Base-by-base conservation (phyloP, 92 coral and sea anemone species). In the Plumapathes pennacea region DNA sequence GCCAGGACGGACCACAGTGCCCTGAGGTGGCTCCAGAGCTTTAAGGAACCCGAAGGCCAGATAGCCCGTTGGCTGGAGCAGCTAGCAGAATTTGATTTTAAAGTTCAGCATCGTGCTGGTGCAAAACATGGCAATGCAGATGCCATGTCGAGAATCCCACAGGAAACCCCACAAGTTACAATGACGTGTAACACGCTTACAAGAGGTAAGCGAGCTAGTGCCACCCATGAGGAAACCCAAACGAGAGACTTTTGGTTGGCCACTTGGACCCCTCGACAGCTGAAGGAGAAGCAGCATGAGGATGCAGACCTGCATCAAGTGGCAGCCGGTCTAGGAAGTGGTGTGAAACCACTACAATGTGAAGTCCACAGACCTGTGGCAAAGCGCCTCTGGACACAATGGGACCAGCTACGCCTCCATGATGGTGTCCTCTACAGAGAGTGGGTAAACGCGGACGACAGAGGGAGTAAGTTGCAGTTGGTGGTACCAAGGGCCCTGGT, bases 341-440 rank as follows among this genome's bases (percentile, higher is more conserved):
- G 50, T 11, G 24, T 17, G 29, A 52, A 57, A 43, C 77, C 77
- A 2, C 40, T n/a, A 7, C 31, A 42, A 26, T 50, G 61, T 22
- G 38, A 69, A 2, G 57, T 51, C n/a, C 47, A 58, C 6, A 62
- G 78, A 26, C 55, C 64, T 32, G 62, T 39, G 64, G 64, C n/a
- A n/a, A n/a, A 50, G 57, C 37, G 54, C 26, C 55, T 68, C 4
- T 77, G 84, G 72, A 52, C 66, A 54, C 68, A 60, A 21, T 69
- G 60, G 50, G 26, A 60, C 7, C 24, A 67, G 36, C 47, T 68
- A 21, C 34, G 34, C 17, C 69, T 69, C 26, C 46, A 25, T 44
- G 27, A 62, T 28, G 78, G 63, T 12, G 39, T 78, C 15, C 51
- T 78, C 29, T 49, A 70, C 71, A 60, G 61, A 63, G 38, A 51